phyloP scores from a whole-genome alignment of 1,140 invertebrate species.

The Drosophila willistoni region DNA sequence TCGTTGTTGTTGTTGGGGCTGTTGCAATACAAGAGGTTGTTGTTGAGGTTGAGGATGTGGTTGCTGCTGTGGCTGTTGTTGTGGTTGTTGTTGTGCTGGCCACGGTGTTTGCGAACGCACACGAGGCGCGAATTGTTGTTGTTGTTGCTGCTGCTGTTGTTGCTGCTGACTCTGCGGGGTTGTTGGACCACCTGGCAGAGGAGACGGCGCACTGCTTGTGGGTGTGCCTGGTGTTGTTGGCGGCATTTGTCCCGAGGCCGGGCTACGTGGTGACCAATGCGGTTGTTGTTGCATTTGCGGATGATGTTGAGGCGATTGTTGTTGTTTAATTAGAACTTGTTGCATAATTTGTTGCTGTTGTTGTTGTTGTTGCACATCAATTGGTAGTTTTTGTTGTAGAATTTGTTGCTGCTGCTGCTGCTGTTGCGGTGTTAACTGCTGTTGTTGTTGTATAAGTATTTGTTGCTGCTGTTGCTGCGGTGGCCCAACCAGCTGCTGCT shows the following conservation, averaged over 20 bases:
- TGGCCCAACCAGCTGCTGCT: conserved; percentile 47
- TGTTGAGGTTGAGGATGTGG: conserved; percentile 83
- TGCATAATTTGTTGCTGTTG: conserved; percentile 74
- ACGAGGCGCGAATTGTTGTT: conserved; percentile 63
- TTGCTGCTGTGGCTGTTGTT: conserved; percentile 50
- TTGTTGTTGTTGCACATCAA: conserved; percentile 43
- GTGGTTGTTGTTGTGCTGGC: conserved; percentile 63
- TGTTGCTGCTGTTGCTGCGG: conserved; percentile 63
- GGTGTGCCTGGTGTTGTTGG: conserved; percentile 69
- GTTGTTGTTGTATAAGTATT: conserved; percentile 66
- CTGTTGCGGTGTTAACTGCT: conserved; percentile 41
- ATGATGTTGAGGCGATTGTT: conserved; percentile 75
- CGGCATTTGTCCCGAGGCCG: conserved; percentile 60
- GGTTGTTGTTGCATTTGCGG: conserved; percentile 59
- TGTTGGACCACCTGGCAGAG: conserved; percentile 64
- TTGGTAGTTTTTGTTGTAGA: conserved; percentile 46
- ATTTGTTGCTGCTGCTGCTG: conserved; percentile 68
- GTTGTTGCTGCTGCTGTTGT: conserved; percentile 37
- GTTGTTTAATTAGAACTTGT: conserved; percentile 74
- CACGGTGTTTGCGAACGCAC: conserved; percentile 74
- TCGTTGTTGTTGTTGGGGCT: conserved; percentile 85
- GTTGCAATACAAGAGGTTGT: conserved; percentile 72
- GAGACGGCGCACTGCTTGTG: conserved; percentile 71
- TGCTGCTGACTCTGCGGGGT: conserved; percentile 58
- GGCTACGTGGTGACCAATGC: conserved; percentile 70